Percentiles rank a stretch among this genome's conserved stretches.
phyloP scores from a whole-genome alignment of 2,888 invertebrate species.

The Drosophila atripex region DNA sequence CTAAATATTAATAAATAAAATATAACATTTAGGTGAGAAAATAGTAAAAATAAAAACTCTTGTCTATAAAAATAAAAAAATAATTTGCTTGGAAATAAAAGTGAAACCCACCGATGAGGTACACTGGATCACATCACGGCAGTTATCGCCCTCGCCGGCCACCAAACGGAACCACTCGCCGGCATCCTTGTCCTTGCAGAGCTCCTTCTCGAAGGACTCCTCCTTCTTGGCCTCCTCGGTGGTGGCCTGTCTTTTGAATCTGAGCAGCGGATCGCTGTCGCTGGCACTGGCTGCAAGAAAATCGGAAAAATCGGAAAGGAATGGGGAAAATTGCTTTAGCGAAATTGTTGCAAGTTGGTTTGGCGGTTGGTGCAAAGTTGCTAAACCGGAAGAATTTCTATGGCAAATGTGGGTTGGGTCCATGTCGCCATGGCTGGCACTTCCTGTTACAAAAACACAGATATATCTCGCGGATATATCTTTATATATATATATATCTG shows the following conservation, averaged over 20 bases:
- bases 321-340: constrained; percentile 1
- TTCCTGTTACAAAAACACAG: constrained; percentile 67
- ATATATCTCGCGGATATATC: constrained; percentile 6
- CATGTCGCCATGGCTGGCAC: constrained; percentile 55
- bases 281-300: constrained; percentile 53
- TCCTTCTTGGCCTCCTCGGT: constrained; percentile 93
- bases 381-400: constrained; percentile 69
- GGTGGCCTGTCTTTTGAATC: constrained; percentile 89
- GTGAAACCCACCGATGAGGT: constrained; percentile 91
- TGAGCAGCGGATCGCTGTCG: constrained; percentile 65
- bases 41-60: not conserved
- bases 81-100: not conserved
- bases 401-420: constrained; percentile 63
- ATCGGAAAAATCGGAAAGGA: not conserved
- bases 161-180: constrained; percentile 97
- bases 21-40: not conserved
- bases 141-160: constrained; percentile 95
- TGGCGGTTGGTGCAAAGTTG: constrained; percentile 21
- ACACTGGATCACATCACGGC: constrained; percentile 97
- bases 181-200: constrained; percentile 97
- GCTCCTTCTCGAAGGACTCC: constrained; percentile 93
- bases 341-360: constrained; percentile 10
- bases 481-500: not conserved
- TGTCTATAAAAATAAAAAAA: not conserved
- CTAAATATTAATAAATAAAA: constrained; percentile 83